A percentile compares a stretch with the other conserved stretches of the same genome.
These are phyloP conservation scores for Branchinecta lynchi DNA, from an alignment of 1,140 invertebrate genomes.

Conservation along the genomic window DNA sequence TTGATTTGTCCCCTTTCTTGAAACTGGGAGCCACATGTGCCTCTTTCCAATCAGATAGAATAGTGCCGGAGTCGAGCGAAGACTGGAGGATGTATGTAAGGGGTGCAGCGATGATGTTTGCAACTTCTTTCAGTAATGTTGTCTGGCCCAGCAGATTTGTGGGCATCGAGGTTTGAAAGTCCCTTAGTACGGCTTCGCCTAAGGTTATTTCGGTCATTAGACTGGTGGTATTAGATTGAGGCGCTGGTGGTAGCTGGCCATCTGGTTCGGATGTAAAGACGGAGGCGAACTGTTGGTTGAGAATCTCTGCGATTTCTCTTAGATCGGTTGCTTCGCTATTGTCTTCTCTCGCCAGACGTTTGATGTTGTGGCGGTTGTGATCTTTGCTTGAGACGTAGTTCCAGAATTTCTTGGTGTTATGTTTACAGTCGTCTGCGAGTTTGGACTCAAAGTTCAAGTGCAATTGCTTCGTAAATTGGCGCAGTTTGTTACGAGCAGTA, in stretches of 20 bases:
- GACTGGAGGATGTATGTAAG: not conserved
- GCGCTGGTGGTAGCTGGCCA: slow-evolving; percentile 8
- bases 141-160: not conserved
- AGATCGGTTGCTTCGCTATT: not conserved
- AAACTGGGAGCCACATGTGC: slow-evolving; percentile 7
- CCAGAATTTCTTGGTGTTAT: not conserved
- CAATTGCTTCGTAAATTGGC: not conserved
- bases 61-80: slow-evolving; percentile 5
- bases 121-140: slow-evolving; percentile 5
- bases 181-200: not conserved
- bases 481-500: not conserved
- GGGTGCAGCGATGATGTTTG: not conserved
- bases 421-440: not conserved
- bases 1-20: not conserved
- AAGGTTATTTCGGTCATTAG: not conserved
- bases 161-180: slow-evolving; percentile 7
- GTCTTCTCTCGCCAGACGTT: not conserved
- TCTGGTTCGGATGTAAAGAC: not conserved
- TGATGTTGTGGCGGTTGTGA: not conserved
- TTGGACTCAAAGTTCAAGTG: not conserved
- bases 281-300: slow-evolving; percentile 8
- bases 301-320: not conserved
- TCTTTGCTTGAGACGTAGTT: slow-evolving; percentile 7
- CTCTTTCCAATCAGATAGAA: not conserved
- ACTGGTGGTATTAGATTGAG: not conserved